A percentile compares a stretch with the other conserved stretches of the same genome.
These are phyloP conservation scores for Marmota flaviventris DNA, from an alignment of 2,113 vertebrate genomes.

Conservation along the genomic window DNA sequence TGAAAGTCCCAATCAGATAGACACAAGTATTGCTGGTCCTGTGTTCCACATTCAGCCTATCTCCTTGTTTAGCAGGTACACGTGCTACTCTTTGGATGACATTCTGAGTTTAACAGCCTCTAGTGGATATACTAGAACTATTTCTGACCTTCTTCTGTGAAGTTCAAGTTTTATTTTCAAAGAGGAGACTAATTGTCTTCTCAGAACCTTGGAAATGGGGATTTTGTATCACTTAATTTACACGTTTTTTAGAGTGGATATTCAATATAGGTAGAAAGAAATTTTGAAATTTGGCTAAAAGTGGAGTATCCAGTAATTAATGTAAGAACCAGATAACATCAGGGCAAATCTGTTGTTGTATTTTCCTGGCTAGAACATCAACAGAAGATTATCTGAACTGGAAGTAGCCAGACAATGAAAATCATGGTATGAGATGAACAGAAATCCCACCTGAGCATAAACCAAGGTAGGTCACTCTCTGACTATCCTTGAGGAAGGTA, in stretches of 20 bases:
- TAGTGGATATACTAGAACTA: not conserved
- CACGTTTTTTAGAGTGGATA: not conserved
- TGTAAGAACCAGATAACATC: not conserved
- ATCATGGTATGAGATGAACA: not conserved
- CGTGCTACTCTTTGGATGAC: not conserved
- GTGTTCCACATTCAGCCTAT: not conserved
- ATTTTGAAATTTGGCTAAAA: not conserved
- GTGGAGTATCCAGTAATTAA: not conserved
- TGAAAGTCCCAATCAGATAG: not conserved
- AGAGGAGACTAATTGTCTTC: not conserved
- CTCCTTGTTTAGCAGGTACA: not conserved
- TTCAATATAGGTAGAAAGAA: not conserved
- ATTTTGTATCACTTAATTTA: not conserved
- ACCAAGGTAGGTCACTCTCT: not conserved
- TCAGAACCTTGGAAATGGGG: not conserved
- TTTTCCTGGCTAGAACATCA: not conserved
- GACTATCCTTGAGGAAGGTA: not conserved
- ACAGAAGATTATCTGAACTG: not conserved
- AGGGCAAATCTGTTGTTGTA: not conserved
- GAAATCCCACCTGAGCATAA: not conserved
- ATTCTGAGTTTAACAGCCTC: not conserved
- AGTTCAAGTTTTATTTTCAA: conserved; percentile 18
- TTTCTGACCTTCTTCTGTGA: conserved; percentile 14
- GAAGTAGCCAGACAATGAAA: not conserved
- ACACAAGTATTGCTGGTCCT: not conserved